A percentile compares a stretch with the other conserved stretches of the same genome.
These are phyloP conservation scores for Gallinago undulata DNA, from an alignment of 2,113 vertebrate species.

Conservation along the genomic window DNA sequence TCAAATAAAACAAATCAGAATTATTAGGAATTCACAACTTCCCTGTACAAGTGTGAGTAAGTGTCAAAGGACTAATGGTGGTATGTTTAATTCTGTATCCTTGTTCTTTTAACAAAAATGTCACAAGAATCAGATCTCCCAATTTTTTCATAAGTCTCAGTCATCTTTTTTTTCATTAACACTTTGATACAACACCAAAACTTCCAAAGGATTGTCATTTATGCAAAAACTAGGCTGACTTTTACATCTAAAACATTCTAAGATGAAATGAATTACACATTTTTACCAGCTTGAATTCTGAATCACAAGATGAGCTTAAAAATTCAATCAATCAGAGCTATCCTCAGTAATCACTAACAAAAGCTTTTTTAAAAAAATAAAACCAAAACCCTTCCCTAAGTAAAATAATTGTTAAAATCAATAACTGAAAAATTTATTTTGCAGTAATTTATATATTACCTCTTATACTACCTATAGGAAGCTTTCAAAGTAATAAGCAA, in stretches of 20 bases:
- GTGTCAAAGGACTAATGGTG: not conserved
- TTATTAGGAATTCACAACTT: not conserved
- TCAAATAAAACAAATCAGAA: not conserved
- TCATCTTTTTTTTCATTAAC: not conserved
- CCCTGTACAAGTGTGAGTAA: not conserved
- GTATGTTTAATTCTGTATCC: not conserved
- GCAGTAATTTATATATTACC: not conserved
- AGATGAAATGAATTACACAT: not conserved
- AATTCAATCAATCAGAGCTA: not conserved
- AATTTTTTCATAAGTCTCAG: not conserved
- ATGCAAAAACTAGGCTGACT: not conserved
- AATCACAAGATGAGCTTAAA: not conserved
- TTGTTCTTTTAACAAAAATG: not conserved
- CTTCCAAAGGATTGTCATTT: not conserved
- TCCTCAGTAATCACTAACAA: not conserved
- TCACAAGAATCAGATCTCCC: not conserved
- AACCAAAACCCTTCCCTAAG: fast-evolving
- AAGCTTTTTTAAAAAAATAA: not conserved
- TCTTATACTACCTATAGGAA: not conserved
- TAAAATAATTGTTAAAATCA: not conserved
- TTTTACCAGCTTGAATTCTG: not conserved
- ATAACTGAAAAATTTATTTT: not conserved
- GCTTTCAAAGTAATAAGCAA: not conserved
- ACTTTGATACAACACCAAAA: not conserved
- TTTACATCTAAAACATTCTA: not conserved